A percentile compares a stretch with the other conserved stretches of the same genome.
Evolutionary conservation across 2,888 invertebrate species (phyloP).

Genomic region (Brachycybe producta): DNA sequence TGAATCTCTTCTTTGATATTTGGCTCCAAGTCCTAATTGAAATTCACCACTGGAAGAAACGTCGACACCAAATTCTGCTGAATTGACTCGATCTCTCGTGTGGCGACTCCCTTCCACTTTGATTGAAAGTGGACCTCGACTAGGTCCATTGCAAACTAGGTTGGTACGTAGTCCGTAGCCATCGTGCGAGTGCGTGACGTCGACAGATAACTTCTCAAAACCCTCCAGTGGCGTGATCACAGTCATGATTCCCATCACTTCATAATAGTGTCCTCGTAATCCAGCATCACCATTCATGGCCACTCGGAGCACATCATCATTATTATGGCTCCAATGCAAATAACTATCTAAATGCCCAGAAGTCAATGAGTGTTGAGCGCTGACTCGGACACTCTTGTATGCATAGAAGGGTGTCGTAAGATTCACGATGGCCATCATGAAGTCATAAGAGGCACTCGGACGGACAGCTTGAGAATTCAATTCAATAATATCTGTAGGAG

Average conservation of each 20-base stretch:
- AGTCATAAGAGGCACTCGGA: constrained; percentile 4
- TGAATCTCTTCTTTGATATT: not conserved
- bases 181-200: not conserved
- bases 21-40: constrained; percentile 2
- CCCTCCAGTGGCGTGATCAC: constrained; percentile 11
- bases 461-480: not conserved
- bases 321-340: constrained; percentile 2
- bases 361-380: not conserved
- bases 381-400: not conserved
- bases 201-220: constrained; percentile 1
- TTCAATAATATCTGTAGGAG: not conserved
- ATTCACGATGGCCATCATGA: not conserved
- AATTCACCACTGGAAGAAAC: not conserved
- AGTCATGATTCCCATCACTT: not conserved
- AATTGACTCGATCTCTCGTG: not conserved
- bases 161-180: not conserved
- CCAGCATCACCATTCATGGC: not conserved
- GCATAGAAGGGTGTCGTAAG: constrained; percentile 4
- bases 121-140: not conserved
- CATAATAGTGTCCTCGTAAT: not conserved
- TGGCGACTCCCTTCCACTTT: constrained; percentile 1
- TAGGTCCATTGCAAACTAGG: not conserved
- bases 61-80: not conserved
- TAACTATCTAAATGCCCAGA: not conserved
- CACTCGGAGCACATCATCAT: not conserved